Evolutionary conservation across 2,888 invertebrate species (phyloP).

Genomic region (Acrobasis repandana): DNA sequence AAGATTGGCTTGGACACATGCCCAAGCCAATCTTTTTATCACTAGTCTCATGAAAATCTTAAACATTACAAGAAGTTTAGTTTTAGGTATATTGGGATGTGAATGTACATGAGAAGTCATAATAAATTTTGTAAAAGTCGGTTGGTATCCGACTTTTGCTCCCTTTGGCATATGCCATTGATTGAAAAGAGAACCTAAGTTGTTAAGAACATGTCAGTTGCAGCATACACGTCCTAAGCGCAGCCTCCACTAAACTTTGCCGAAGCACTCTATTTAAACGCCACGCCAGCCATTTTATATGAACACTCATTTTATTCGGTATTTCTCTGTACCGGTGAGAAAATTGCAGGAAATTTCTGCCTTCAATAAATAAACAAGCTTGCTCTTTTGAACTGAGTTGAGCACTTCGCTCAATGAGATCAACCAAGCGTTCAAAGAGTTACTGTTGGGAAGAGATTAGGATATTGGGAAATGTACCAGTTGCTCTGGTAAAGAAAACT

Average conservation of each 20-base stretch:
- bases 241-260: constrained; percentile 21
- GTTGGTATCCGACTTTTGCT: no score
- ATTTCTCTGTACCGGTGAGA: constrained; percentile 17
- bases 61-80: no score
- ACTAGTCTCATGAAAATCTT: no score
- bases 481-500: no score
- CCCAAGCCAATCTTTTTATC: no score
- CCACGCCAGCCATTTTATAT: constrained; percentile 14
- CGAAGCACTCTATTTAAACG: constrained; percentile 18
- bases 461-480: constrained; percentile 19
- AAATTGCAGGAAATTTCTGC: constrained; percentile 19
- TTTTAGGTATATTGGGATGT: no score
- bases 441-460: constrained; percentile 17
- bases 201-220: constrained; percentile 6
- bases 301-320: constrained; percentile 15
- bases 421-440: constrained; percentile 19
- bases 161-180: not conserved
- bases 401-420: constrained; percentile 22
- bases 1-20: no score
- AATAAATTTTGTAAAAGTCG: not conserved
- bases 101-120: not conserved
- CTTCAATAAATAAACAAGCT: constrained; percentile 21
- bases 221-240: constrained; percentile 2
- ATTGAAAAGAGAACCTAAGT: constrained; percentile 7
- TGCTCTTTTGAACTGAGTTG: constrained; percentile 24